These are phyloP conservation scores for Poeciliopsis occidentalis DNA, from an alignment of 2,113 vertebrate genomes.

Conservation along the genomic window DNA sequence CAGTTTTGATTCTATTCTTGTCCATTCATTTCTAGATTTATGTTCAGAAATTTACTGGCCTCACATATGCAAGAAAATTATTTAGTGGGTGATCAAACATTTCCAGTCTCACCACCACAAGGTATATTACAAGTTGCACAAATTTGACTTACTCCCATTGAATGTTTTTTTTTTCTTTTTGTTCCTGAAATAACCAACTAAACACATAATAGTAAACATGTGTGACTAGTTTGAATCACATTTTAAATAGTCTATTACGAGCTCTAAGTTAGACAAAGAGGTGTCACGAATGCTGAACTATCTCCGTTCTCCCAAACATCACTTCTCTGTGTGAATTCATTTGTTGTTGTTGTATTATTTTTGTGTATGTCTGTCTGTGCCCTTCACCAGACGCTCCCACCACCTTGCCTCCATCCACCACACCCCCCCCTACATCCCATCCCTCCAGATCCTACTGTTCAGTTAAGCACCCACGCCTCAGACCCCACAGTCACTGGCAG, in stretches of 20 bases:
- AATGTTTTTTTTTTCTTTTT: too few species aligned
- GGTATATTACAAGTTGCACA: too few species aligned
- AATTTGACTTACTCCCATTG: too few species aligned
- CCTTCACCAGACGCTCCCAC: slow-evolving; percentile 94
- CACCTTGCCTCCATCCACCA: slow-evolving; percentile 94
- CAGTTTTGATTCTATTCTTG: background rate
- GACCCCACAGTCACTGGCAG: slow-evolving; percentile 87
- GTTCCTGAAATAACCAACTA: too few species aligned
- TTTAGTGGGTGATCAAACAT: too few species aligned
- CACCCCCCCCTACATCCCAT: slow-evolving; percentile 92
- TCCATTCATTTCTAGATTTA: too few species aligned
- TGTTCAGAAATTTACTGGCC: too few species aligned
- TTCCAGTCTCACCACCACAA: too few species aligned
- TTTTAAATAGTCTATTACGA: too few species aligned
- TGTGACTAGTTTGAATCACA: too few species aligned
- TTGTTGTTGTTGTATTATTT: slow-evolving; percentile 48
- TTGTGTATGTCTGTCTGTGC: slow-evolving; percentile 85
- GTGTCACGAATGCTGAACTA: background rate
- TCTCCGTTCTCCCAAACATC: background rate
- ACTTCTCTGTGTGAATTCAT: slow-evolving; percentile 42
- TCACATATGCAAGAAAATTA: too few species aligned
- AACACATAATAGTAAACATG: too few species aligned
- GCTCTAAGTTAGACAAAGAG: background rate
- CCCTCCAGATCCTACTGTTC: slow-evolving; percentile 91
- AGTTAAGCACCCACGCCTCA: slow-evolving; percentile 90